Base-by-base conservation (phyloP, 1,140 invertebrate species). In the Leptinotarsa lineolata region DNA sequence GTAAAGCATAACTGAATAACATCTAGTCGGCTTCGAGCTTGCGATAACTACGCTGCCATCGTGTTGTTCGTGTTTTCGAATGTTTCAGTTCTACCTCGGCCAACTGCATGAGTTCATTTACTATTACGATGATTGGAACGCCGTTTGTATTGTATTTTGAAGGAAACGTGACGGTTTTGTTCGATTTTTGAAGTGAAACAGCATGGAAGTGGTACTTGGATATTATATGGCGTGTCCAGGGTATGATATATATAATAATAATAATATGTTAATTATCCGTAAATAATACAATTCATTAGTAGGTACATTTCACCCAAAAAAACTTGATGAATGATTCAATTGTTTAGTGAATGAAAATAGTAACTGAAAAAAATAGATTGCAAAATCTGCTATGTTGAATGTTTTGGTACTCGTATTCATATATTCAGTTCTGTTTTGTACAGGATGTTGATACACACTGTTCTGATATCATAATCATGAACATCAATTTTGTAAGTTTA, bases 121-220 rank as follows among this genome's bases (percentile, higher is more conserved):
- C 48, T 54, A 54, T 54, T 54, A 54, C 48, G 48, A 54, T n/a
- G 48, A 54, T 54, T 18, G 48, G 48, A 54, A 54, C 48, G 48
- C 48, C 15, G 48, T 54, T 54, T 4, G 48, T 54, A n/a, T n/a
- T 54, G n/a, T 46, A 18, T 39, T 66, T 66, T 30, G 39, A 39
- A 11, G 39, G n/a, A 39, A 18, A 39, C n/a, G 64, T 24, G 22
- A 46, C 39, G 24, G 30, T 66, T 63, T 24, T 15, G 60, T 63
- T 66, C 30, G 48, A 54, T 18, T 54, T 54, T 54, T 54, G n/a
- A 18, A 18, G n/a, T 8, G 48, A 16, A 20, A 12, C 8, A 48
- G 16, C 21, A 69, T 69, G 68, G 68, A 69, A 30, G n/a, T 69
- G n/a, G 68, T 69, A 22, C 54, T 69, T n/a, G 68, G 68, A 39